These are phyloP conservation scores for Agriotes lineatus DNA, from an alignment of 2,888 invertebrate genomes.

Conservation along the genomic window DNA sequence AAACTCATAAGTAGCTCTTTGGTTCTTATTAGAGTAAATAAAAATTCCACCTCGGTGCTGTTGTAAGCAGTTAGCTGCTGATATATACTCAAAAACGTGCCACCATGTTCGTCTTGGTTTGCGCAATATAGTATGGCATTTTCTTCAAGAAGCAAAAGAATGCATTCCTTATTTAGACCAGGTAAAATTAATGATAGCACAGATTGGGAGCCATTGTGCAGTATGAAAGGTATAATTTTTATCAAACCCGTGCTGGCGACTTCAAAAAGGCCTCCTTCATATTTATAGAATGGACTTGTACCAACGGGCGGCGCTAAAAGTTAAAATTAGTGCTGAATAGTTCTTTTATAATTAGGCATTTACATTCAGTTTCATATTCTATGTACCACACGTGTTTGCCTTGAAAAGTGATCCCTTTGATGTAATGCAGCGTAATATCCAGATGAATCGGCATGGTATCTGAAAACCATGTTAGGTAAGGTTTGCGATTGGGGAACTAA, in stretches of 20 bases:
- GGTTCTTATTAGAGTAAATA: too few species aligned
- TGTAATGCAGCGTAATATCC: not conserved
- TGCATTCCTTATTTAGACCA: conserved; percentile 49
- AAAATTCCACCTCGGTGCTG: not conserved
- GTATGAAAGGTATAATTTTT: conserved; percentile 39
- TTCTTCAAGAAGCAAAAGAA: conserved; percentile 46
- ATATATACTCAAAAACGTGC: not conserved
- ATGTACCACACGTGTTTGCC: conserved; percentile 46
- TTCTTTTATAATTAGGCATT: not conserved
- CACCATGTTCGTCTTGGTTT: not conserved
- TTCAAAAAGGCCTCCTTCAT: conserved; percentile 38
- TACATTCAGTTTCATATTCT: conserved; percentile 34
- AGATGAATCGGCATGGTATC: not conserved
- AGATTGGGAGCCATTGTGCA: conserved; percentile 50
- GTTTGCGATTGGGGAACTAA: too few species aligned
- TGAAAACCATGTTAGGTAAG: not conserved
- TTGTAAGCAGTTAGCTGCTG: not conserved
- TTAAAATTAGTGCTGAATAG: too few species aligned
- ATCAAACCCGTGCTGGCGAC: conserved; percentile 14
- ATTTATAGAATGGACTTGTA: too few species aligned
- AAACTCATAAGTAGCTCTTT: not conserved
- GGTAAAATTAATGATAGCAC: conserved; percentile 52
- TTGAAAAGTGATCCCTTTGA: conserved; percentile 41
- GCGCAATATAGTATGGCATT: conserved; percentile 25
- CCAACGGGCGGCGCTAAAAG: too few species aligned